Evolutionary conservation across 2,113 vertebrate genomes (phyloP).

Genomic region (Xyrauchen texanus): DNA sequence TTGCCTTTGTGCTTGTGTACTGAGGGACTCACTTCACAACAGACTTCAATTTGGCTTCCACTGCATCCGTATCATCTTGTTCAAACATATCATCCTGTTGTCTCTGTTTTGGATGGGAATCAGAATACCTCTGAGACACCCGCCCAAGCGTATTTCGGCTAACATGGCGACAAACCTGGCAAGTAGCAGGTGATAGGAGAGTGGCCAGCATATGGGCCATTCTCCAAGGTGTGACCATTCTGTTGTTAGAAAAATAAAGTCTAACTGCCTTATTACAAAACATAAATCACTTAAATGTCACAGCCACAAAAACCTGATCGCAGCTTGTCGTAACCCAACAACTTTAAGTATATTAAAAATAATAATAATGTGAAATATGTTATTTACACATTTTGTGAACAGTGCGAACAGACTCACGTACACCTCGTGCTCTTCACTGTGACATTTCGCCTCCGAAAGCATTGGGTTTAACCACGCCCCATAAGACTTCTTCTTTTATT

Average conservation of each 20-base stretch:
- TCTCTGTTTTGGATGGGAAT: constrained; percentile 38
- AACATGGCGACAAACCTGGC: constrained; percentile 38
- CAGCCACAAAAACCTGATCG: background rate
- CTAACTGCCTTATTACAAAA: background rate
- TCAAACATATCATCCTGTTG: constrained; percentile 42
- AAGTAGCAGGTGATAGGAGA: background rate
- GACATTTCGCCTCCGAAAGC: background rate
- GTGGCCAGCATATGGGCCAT: constrained; percentile 47
- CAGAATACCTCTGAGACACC: constrained; percentile 18
- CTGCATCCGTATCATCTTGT: constrained; percentile 60
- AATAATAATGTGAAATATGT: too few relatives aligned
- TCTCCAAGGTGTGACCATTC: constrained; percentile 58
- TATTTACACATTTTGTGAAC: too few relatives aligned
- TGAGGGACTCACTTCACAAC: constrained; percentile 30
- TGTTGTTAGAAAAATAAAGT: constrained; percentile 8
- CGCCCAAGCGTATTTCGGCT: constrained; percentile 45
- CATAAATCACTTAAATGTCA: too few relatives aligned
- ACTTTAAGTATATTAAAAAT: too few relatives aligned
- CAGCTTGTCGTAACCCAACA: too few relatives aligned
- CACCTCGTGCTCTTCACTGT: background rate
- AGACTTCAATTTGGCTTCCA: constrained; percentile 64
- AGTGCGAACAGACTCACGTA: too few relatives aligned
- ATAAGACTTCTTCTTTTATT: too few relatives aligned
- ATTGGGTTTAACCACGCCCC: background rate
- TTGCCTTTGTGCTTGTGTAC: too few relatives aligned